Evolutionary conservation across 2,888 invertebrate species (phyloP), one percentile per base, ranked within the genome.

Genomic region (Epirrita christyi): DNA sequence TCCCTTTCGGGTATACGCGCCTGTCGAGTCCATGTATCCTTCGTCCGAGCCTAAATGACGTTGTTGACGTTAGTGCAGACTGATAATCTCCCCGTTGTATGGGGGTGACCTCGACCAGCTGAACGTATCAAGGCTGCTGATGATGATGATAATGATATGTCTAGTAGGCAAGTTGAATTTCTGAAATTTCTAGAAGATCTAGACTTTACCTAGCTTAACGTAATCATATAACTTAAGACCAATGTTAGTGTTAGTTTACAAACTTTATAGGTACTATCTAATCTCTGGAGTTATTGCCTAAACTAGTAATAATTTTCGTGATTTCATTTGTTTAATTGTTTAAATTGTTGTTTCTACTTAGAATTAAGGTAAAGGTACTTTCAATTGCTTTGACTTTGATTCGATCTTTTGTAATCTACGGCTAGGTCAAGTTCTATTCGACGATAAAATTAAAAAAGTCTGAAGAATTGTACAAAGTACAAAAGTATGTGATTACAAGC

Each of bases 261-360:
- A 40, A 45, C 15, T 40, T 28, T 9, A 32, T 32, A 21, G 21
- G 21, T 41, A 40, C 14, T 42, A 42, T 41, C 29, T 36, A 48
- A 49, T 49, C 53, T 49, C 41, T 28, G 40, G 46, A 57, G 41
- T 27, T 45, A 45, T 48, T 49, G 42, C 38, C 34, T 28, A 45
- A 52, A 58, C 45, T 58, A 11, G 28, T 14, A 36, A 55, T 52
- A 9, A 32, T 47, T 27, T 55, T 55, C 38, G 13, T 37, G 47
- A 54, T 47, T 48, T 54, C 15, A 43, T 48, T 47, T 46, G 41
- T 47, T 27, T 52, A 52, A 46, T 53, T 46, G 41, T 34, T 46
- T 46, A n/a, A 46, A 46, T 41, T 46, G 46, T 53, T 46, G 14
- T 27, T 27, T 46, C 15, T 5, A 29, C 15, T 36, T 50, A 11